A percentile compares a stretch with the other conserved stretches of the same genome.
phyloP scores from a whole-genome alignment of 2,113 vertebrate species.

The Canis aureus region DNA sequence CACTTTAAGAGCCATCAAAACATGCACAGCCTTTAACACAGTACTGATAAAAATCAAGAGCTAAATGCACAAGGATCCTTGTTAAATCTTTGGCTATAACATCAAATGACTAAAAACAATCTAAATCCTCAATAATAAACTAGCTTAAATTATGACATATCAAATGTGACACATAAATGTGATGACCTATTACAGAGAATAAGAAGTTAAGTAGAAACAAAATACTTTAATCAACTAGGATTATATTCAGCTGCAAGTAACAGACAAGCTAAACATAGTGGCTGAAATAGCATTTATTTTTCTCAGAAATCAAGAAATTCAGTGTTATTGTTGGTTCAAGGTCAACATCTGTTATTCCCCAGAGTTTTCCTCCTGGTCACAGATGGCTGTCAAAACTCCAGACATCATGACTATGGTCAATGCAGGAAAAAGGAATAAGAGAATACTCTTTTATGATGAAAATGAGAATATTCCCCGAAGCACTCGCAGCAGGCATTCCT shows the following conservation, averaged over 20 bases:
- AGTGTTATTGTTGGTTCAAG: not conserved
- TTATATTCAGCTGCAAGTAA: not conserved
- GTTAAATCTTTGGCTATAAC: not conserved
- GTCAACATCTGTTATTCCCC: not conserved
- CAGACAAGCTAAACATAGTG: not conserved
- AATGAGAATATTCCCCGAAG: not conserved
- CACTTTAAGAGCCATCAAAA: not conserved
- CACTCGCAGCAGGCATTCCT: not conserved
- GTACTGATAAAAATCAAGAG: not conserved
- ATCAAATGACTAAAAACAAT: not conserved
- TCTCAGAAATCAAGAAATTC: constrained; percentile 25
- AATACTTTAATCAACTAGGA: not conserved
- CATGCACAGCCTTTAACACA: not conserved
- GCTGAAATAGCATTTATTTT: constrained; percentile 4
- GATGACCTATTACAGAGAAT: not conserved
- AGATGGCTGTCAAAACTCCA: not conserved
- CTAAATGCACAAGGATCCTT: not conserved
- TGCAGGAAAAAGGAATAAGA: not conserved
- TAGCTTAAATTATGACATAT: not conserved
- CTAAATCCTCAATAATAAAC: not conserved
- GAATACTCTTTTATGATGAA: not conserved
- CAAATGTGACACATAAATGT: not conserved
- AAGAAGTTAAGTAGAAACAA: constrained; percentile 24
- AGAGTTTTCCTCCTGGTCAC: not conserved
- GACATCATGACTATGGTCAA: not conserved